phyloP scores from a whole-genome alignment of 2,888 invertebrate species.

The Digitonthophagus gazella region DNA sequence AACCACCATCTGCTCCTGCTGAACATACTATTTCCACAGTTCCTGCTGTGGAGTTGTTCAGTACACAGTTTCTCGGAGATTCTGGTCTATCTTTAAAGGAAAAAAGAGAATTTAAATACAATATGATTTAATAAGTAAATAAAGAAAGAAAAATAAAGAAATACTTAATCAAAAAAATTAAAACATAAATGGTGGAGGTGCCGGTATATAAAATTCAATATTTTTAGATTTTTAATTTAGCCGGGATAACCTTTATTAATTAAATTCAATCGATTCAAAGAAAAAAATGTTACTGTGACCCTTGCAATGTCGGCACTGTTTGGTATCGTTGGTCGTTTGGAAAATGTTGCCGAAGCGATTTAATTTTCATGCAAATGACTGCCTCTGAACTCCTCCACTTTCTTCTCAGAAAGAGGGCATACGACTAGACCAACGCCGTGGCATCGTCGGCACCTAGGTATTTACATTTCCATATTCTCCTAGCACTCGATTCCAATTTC shows the following conservation, averaged over 20 bases:
- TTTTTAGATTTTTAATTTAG: too few relatives aligned
- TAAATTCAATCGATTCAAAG: neutral
- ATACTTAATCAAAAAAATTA: too few relatives aligned
- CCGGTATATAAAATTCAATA: too few relatives aligned
- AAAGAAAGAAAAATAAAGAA: too few relatives aligned
- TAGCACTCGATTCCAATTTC: slow-evolving; percentile 28
- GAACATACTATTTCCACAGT: slow-evolving; percentile 69
- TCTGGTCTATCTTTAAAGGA: slow-evolving; percentile 68
- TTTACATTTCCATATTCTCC: slow-evolving; percentile 30
- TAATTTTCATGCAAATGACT: slow-evolving; percentile 28
- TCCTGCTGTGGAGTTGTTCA: slow-evolving; percentile 62
- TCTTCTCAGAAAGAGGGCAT: slow-evolving; percentile 19
- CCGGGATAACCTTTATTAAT: too few relatives aligned
- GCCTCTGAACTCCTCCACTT: slow-evolving; percentile 23
- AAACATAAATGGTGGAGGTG: too few relatives aligned
- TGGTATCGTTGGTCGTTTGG: slow-evolving; percentile 16
- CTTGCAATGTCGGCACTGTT: neutral
- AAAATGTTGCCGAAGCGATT: slow-evolving; percentile 27
- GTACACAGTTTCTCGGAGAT: slow-evolving; percentile 70
- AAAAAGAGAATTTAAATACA: slow-evolving; percentile 23
- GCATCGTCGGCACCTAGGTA: slow-evolving; percentile 23
- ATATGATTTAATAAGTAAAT: neutral
- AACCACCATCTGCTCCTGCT: slow-evolving; percentile 78
- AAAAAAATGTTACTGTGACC: neutral
- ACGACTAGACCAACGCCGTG: slow-evolving; percentile 18